Base-by-base conservation (phyloP, 2,797 vertebrate species). In the Acestrorhynchus altus region DNA sequence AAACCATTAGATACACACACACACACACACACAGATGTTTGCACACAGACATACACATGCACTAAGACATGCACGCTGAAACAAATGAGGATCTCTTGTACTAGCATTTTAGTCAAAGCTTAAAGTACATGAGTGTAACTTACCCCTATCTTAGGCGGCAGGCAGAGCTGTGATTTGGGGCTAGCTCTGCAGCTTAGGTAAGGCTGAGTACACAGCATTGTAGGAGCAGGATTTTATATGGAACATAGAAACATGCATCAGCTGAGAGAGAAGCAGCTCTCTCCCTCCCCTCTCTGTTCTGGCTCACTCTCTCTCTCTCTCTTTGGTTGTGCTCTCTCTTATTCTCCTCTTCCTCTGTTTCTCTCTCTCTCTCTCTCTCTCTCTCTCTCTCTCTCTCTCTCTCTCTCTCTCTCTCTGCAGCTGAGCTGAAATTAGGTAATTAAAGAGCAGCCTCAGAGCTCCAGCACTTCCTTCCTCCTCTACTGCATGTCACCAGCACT, bases 151-250 rank as follows among this genome's bases (percentile, higher is more conserved):
- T 88, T 85, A 63, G 86, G 61, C 66, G 87, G 77, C 61, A 87
- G 82, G 86, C 88, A 84, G 66, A 84, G 80, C 64, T 88, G 78
- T 56, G 89, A 87, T 84, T 89, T 86, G 81, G 86, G 81, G 82
- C 85, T 88, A 78, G 85, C 83, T 88, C 86, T 86, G 86, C 85
- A 91, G 83, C 83, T 87, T 77, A 89, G 86, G 82, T 87, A 91
- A 65, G 89, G 80, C 87, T 90, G 91, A 86, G 87, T 82, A 74
- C 88, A 93, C 85, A 92, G 89, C 90, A 91, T 92, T 81, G 87
- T 83, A 87, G 86, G 85, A 81, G 67, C 74, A 79, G 81, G 75
- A 82, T 86, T 87, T 86, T 71, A 79, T 77, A 72, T 79, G 47
- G 72, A 87, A 87, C 69, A 88, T 85, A 86, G 86, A 91, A 89